These are phyloP conservation scores for Heliconius hermathena DNA, from an alignment of 1,140 invertebrate species.

Conservation along the genomic window DNA sequence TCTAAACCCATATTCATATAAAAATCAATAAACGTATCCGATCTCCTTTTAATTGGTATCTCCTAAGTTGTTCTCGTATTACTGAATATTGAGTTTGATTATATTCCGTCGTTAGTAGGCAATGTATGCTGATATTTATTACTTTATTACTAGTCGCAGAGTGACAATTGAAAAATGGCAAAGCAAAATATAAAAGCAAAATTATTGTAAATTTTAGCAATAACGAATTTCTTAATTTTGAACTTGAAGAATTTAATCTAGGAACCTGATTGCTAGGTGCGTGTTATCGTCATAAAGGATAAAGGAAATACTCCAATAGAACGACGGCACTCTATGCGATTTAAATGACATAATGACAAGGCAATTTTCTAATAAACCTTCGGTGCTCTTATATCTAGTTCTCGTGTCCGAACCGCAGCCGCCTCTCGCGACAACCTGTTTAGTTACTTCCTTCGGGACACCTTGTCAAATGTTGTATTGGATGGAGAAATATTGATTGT, in stretches of 20 bases:
- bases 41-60: background rate
- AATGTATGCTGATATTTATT: background rate
- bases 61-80: background rate
- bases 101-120: background rate
- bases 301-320: conserved; percentile 81
- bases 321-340: conserved; percentile 80
- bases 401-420: conserved; percentile 65
- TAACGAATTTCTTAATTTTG: background rate
- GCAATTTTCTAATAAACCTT: conserved; percentile 82
- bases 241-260: conserved; percentile 61
- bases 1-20: background rate
- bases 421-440: conserved; percentile 68
- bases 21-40: conserved; percentile 4
- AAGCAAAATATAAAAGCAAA: background rate
- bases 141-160: background rate
- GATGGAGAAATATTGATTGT: background rate
- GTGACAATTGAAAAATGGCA: background rate
- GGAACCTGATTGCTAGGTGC: conserved; percentile 75
- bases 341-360: conserved; percentile 82
- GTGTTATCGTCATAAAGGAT: conserved; percentile 79
- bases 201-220: background rate
- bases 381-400: conserved; percentile 71
- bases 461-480: conserved; percentile 50
- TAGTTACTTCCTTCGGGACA: conserved; percentile 75
- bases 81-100: background rate